Evolutionary conservation across 2,888 invertebrate genomes (phyloP).

Genomic region (Ferdinandea cuprea): DNA sequence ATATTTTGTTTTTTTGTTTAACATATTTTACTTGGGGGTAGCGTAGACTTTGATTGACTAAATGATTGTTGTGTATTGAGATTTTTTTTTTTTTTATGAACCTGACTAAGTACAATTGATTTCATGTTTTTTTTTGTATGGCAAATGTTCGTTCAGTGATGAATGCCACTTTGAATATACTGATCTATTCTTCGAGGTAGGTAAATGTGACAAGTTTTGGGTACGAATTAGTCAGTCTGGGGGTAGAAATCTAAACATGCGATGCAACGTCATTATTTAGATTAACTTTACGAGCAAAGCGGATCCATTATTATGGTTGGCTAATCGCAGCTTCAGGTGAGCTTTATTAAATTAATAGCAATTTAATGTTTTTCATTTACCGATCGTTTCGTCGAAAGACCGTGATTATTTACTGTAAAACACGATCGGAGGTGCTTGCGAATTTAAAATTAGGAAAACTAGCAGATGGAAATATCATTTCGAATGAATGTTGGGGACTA

Average conservation of each 20-base stretch:
- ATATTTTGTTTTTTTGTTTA: slow-evolving; percentile 13
- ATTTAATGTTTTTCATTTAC: no score
- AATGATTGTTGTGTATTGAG: slow-evolving; percentile 61
- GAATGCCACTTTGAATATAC: no score
- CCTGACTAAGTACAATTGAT: slow-evolving; percentile 40
- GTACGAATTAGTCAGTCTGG: no score
- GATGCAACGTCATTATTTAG: no score
- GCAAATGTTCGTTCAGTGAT: neutral
- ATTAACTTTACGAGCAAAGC: no score
- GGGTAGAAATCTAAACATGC: no score
- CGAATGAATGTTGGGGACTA: neutral
- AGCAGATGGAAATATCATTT: no score
- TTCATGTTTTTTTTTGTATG: slow-evolving; percentile 53
- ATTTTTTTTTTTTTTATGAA: slow-evolving; percentile 37
- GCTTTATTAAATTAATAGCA: neutral
- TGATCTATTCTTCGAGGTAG: no score
- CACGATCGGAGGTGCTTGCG: no score
- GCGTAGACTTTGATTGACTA: slow-evolving; percentile 57
- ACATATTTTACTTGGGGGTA: neutral
- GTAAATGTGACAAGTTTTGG: no score
- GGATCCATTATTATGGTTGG: neutral
- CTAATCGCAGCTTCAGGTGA: neutral
- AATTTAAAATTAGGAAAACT: no score
- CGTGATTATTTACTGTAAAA: no score
- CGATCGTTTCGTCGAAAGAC: neutral